Conservation (phyloP, 2,888 invertebrate species). For the Morpho achilles region DNA sequence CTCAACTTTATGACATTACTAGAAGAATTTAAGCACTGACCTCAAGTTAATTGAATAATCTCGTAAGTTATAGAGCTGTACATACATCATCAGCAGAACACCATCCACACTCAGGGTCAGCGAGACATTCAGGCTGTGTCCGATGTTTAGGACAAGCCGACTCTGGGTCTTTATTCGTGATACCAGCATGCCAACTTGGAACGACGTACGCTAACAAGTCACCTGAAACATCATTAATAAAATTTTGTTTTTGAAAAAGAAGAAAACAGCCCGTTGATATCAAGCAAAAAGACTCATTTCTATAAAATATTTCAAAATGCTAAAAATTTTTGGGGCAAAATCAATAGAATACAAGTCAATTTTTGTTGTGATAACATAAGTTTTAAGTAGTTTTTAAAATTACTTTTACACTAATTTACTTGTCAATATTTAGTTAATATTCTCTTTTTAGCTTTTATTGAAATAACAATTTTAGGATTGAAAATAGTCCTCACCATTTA, state of each 20-base stretch:
- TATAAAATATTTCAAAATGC: too few species aligned
- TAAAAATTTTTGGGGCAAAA: too few species aligned
- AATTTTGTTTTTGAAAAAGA: too few species aligned
- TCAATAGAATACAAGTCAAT: too few species aligned
- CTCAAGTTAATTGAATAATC: neutral
- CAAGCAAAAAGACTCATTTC: too few species aligned
- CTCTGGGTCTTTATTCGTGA: slow-evolving; percentile 85
- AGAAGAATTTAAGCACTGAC: neutral
- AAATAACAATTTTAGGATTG: neutral
- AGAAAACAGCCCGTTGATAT: too few species aligned
- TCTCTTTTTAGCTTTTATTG: neutral
- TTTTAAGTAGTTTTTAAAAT: too few species aligned
- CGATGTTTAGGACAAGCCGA: slow-evolving; percentile 86
- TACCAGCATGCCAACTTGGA: slow-evolving; percentile 89
- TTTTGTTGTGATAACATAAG: too few species aligned
- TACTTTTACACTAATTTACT: too few species aligned
- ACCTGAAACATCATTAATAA: slow-evolving; percentile 43
- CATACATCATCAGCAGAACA: slow-evolving; percentile 88
- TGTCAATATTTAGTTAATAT: too few species aligned
- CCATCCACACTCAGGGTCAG: slow-evolving; percentile 97
- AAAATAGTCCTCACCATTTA: slow-evolving; percentile 79
- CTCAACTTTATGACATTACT: too few species aligned
- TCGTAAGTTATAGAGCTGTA: slow-evolving; percentile 1
- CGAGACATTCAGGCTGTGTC: slow-evolving; percentile 88
- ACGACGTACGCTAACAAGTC: slow-evolving; percentile 93